Conservation (phyloP, 2,797 vertebrate species). For the Pelobates cultripes region DNA sequence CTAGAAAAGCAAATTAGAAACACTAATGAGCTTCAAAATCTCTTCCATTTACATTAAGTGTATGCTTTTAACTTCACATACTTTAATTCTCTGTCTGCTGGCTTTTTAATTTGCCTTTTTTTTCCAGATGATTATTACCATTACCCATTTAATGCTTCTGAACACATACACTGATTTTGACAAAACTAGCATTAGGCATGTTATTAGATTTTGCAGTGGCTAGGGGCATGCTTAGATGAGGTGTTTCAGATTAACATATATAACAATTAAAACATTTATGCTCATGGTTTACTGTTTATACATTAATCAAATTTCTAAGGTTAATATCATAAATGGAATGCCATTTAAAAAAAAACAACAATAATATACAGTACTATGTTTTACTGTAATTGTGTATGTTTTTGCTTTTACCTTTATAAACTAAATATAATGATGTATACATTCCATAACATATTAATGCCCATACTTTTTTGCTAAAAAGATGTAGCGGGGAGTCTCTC, state of each 20-base stretch:
- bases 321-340: too few relatives aligned
- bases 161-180: constrained; percentile 45
- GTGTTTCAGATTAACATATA: neutral
- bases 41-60: constrained; percentile 39
- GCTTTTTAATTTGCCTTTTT: constrained; percentile 44
- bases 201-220: constrained; percentile 29
- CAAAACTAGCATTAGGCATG: constrained; percentile 16
- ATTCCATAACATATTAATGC: too few relatives aligned
- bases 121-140: constrained; percentile 43
- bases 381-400: too few relatives aligned
- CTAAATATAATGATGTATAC: too few relatives aligned
- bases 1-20: constrained; percentile 32
- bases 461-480: too few relatives aligned
- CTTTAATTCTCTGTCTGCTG: constrained; percentile 44
- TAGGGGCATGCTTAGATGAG: constrained; percentile 15
- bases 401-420: too few relatives aligned
- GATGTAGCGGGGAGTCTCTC: too few relatives aligned
- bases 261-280: too few relatives aligned
- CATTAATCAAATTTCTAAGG: too few relatives aligned
- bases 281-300: too few relatives aligned
- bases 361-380: too few relatives aligned
- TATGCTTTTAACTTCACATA: constrained; percentile 44
- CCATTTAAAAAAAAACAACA: too few relatives aligned
- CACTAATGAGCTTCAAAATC: constrained; percentile 37
- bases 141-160: constrained; percentile 41